Conservation (phyloP, 1,140 invertebrate species). For the Zophobas morio region DNA sequence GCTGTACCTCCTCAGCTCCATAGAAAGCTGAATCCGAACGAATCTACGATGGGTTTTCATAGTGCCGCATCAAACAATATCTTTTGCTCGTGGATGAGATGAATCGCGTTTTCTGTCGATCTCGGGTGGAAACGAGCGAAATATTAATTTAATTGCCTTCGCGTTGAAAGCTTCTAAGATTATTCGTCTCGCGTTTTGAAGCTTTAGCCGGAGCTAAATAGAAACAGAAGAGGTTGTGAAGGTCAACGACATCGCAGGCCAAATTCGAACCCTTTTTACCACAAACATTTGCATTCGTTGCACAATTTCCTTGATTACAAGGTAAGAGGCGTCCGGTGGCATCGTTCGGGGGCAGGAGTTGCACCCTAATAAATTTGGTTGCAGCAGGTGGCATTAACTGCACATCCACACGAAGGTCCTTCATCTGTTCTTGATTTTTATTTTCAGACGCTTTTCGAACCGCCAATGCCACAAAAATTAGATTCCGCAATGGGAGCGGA, state of each 20-base stretch:
- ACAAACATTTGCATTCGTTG: slow-evolving; percentile 14
- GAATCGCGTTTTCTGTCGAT: not conserved
- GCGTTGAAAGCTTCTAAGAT: not conserved
- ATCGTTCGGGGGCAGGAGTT: not conserved
- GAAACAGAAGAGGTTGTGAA: not conserved
- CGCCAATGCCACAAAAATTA: not conserved
- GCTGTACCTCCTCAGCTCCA: not conserved
- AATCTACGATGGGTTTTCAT: slow-evolving; percentile 5
- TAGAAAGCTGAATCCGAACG: slow-evolving; percentile 9
- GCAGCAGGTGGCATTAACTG: slow-evolving; percentile 2
- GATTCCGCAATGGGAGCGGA: not conserved
- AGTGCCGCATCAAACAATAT: not conserved
- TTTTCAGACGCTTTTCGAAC: not conserved
- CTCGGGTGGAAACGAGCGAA: too few relatives aligned
- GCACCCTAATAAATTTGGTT: slow-evolving; percentile 7
- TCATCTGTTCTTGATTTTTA: not conserved
- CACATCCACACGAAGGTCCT: not conserved
- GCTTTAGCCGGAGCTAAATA: not conserved
- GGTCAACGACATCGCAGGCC: not conserved
- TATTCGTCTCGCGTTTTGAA: too few relatives aligned
- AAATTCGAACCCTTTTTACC: not conserved
- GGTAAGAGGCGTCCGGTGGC: not conserved
- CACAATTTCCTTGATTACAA: slow-evolving; percentile 14
- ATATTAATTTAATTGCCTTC: too few relatives aligned
- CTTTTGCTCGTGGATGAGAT: not conserved